Base-by-base conservation (phyloP, 2,113 vertebrate genomes). In the Pleuronectes platessa region DNA sequence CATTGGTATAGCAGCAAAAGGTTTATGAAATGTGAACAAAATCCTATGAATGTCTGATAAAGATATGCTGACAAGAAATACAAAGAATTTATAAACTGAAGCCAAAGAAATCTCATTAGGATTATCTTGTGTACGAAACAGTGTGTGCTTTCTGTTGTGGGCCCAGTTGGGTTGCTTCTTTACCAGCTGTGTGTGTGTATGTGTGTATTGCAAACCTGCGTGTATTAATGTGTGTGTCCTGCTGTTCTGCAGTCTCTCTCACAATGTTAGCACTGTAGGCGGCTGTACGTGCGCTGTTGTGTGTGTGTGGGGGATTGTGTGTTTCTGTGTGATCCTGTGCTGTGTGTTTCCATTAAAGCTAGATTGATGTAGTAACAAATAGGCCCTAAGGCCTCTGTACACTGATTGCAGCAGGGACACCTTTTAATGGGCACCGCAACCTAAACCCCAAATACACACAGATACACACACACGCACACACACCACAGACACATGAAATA, bases 341-440 rank as follows among this genome's bases (percentile, higher is more conserved):
- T 74, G 65, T 78, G 81, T 77, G 71, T 88, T 86, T 86, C 84
- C 82, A 87, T 88, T 90, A 81, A 84, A 79, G 82, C 72, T 74
- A 84, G 85, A 92, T 79, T 91, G 82, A 89, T 90, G 88, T 82
- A 84, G 82, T 78, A 82, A 83, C 81, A 88, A 87, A 88, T 84
- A 76, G 76, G 74, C 90, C 91, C 86, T 47, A 4, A 90, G 90
- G 90, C 77, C 79, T 81, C 56, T 65, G 89, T 77, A 77, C 83
- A 68, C 82, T 85, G 90, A 90, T 87, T 91, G 82, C 88, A 92
- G 86, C 82, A 75, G 86, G 82, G 86, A 90, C 86, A 91, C 91
- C 81, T 90, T 92, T 90, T 92, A 91, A 88, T 91, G 87, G 82
- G 76, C 78, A 79, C 79, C 2, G 24, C 78, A 58, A 49, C 60